A percentile compares a stretch with the other conserved stretches of the same genome.
Conservation (phyloP, 2,113 vertebrate genomes). For the Malurus melanocephalus region DNA sequence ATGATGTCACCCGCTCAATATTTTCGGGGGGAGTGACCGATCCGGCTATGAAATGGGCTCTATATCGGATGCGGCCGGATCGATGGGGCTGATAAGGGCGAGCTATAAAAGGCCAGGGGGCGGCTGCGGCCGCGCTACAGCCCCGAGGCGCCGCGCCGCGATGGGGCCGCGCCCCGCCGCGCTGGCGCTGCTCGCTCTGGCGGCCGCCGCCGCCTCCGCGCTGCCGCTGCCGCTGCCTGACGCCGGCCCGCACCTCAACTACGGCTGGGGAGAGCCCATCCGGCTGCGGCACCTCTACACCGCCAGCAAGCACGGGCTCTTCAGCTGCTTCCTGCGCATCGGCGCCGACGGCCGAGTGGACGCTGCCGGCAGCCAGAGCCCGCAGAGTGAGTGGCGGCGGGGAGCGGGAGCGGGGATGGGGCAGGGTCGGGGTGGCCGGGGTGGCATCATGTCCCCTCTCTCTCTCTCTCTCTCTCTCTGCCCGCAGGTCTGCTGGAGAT, state of each 20-base stretch:
- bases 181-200: slow-evolving; percentile 55
- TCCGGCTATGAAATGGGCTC: slow-evolving; percentile 49
- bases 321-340: slow-evolving; percentile 82
- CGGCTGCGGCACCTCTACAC: slow-evolving; percentile 87
- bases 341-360: slow-evolving; percentile 80
- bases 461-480: neutral
- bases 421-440: neutral
- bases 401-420: rapidly evolving
- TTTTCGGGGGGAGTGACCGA: slow-evolving; percentile 42
- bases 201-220: slow-evolving; percentile 53
- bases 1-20: slow-evolving; percentile 56
- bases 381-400: slow-evolving; percentile 79
- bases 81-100: slow-evolving; percentile 74
- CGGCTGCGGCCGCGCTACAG: slow-evolving; percentile 25
- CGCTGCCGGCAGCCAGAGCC: slow-evolving; percentile 74
- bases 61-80: slow-evolving; percentile 71
- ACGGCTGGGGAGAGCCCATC: slow-evolving; percentile 85
- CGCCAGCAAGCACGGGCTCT: slow-evolving; percentile 74
- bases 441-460: neutral
- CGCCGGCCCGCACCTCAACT: slow-evolving; percentile 78
- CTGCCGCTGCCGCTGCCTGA: slow-evolving; percentile 69
- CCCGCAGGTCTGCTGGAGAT: slow-evolving; percentile 89
- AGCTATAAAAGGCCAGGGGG: slow-evolving; percentile 78
- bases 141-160: neutral
- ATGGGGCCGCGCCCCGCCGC: slow-evolving; percentile 13